These are phyloP conservation scores for Bombus huntii DNA, from an alignment of 1,140 invertebrate species.

Conservation along the genomic window DNA sequence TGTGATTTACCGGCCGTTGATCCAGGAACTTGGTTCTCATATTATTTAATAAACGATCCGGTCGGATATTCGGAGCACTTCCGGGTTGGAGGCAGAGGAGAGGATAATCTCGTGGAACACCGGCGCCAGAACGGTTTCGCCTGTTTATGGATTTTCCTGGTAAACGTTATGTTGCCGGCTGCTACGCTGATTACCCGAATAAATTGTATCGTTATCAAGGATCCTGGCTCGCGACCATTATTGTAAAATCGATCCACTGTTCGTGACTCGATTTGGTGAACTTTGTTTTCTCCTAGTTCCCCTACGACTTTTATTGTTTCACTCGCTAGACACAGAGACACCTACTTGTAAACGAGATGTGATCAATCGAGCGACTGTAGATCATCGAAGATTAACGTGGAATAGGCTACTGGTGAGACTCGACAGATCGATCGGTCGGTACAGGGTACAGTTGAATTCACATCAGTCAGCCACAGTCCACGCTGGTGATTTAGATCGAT, in stretches of 20 bases:
- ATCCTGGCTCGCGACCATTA: neutral
- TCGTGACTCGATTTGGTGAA: neutral
- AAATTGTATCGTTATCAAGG: conserved; percentile 38
- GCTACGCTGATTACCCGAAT: conserved; percentile 40
- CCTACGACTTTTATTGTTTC: neutral
- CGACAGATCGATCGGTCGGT: neutral
- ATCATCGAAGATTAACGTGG: neutral
- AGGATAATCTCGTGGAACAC: conserved; percentile 25
- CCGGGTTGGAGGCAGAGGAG: neutral
- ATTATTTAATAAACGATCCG: conserved; percentile 56
- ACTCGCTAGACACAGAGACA: neutral
- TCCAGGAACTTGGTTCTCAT: conserved; percentile 46
- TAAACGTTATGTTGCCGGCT: conserved; percentile 20
- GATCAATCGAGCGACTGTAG: neutral
- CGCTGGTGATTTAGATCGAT: conserved; percentile 24
- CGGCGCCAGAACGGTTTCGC: neutral
- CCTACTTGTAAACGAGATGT: neutral
- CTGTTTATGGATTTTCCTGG: conserved; percentile 45
- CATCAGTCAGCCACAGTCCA: conserved; percentile 16
- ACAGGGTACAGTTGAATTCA: neutral
- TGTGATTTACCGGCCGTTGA: conserved; percentile 48
- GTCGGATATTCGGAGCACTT: conserved; percentile 42
- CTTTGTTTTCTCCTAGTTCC: neutral
- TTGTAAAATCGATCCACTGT: neutral
- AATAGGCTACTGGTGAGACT: neutral